These are phyloP conservation scores for Drosophila arizonae DNA, from an alignment of 1,140 invertebrate species.

Conservation along the genomic window DNA sequence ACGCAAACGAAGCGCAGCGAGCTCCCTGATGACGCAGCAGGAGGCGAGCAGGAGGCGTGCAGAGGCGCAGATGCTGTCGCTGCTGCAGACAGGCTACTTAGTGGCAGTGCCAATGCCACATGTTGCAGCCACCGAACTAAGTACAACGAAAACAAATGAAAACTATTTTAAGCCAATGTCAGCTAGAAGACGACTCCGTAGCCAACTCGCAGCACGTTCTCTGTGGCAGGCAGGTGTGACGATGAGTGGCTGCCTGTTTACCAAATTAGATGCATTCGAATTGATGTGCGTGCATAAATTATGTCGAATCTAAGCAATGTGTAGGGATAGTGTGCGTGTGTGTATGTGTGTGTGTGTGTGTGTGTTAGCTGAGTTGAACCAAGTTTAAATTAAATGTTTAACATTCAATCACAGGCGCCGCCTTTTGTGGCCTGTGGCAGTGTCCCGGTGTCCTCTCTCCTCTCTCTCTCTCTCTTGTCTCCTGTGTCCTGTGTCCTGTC, in stretches of 20 bases:
- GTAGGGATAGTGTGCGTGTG: background rate
- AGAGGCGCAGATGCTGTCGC: slow-evolving; percentile 45
- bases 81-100: slow-evolving; percentile 69
- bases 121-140: slow-evolving; percentile 59
- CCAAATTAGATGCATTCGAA: slow-evolving; percentile 79
- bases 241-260: slow-evolving; percentile 60
- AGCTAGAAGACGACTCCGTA: slow-evolving; percentile 15
- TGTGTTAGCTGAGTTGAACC: slow-evolving; percentile 18
- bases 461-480: no score
- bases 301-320: slow-evolving; percentile 41
- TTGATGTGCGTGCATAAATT: slow-evolving; percentile 81
- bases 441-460: background rate
- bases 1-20: slow-evolving; percentile 49
- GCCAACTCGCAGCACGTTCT: background rate
- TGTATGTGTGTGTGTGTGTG: slow-evolving; percentile 21
- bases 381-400: slow-evolving; percentile 81
- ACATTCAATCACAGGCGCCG: slow-evolving; percentile 71
- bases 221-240: slow-evolving; percentile 51
- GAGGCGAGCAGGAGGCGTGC: background rate
- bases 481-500: no score
- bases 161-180: slow-evolving; percentile 73
- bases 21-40: slow-evolving; percentile 24
- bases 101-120: slow-evolving; percentile 74
- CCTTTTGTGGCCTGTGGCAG: slow-evolving; percentile 32
- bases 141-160: slow-evolving; percentile 69